Evolutionary conservation across 2,113 vertebrate species (phyloP).

Genomic region (Cacatua alba): DNA sequence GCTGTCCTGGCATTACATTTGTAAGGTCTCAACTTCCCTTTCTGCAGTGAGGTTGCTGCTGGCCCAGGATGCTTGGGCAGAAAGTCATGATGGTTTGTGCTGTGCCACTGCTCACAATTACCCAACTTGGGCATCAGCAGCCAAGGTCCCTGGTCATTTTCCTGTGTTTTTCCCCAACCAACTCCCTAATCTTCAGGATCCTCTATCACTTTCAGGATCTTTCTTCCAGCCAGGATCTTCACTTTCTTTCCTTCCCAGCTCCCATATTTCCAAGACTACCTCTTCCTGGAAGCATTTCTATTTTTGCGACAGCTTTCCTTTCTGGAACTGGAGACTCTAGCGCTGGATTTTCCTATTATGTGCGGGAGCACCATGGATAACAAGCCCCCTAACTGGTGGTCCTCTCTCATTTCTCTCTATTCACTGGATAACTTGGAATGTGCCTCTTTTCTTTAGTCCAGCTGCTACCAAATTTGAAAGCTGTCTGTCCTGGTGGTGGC

Average conservation of each 20-base stretch:
- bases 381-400: no score
- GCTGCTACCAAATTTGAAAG: no score
- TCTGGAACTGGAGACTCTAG: no score
- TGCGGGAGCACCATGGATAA: no score
- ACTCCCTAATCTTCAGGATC: not conserved
- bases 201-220: not conserved
- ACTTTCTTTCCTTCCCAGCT: not conserved
- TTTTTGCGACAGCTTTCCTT: no score
- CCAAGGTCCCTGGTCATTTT: fast-evolving
- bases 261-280: not conserved
- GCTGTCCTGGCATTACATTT: not conserved
- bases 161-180: not conserved
- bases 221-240: not conserved
- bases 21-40: not conserved
- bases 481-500: no score
- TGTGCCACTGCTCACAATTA: not conserved
- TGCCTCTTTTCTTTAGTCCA: no score
- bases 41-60: not conserved
- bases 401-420: no score
- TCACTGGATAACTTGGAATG: no score
- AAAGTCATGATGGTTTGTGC: not conserved
- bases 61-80: not conserved
- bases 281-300: not conserved
- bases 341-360: no score
- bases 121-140: not conserved